Conservation (phyloP, 2,797 vertebrate genomes). For the Takifugu rubripes region DNA sequence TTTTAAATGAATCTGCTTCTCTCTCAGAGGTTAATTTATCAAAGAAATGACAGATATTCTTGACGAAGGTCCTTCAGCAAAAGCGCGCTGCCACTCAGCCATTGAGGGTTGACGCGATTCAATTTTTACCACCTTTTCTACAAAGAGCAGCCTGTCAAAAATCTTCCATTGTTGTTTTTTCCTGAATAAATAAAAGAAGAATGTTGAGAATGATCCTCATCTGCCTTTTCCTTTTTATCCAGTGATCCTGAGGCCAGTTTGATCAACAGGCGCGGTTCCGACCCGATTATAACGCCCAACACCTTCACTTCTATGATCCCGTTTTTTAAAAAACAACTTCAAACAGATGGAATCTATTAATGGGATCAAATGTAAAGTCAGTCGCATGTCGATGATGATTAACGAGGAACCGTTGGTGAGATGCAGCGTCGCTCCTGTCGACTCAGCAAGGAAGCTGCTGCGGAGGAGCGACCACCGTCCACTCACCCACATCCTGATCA, state of each 20-base stretch:
- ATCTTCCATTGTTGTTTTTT: background rate
- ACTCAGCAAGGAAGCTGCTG: conserved; percentile 25
- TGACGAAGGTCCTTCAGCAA: conserved; percentile 8
- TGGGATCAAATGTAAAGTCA: no score
- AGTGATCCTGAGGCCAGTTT: no score
- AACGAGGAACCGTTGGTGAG: conserved; percentile 16
- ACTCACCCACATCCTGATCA: conserved; percentile 88
- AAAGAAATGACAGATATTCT: conserved; percentile 26
- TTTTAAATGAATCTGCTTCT: conserved; percentile 51
- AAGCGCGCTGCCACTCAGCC: conserved; percentile 12
- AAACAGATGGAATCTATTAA: no score
- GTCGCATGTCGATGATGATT: conserved; percentile 12
- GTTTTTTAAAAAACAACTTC: no score
- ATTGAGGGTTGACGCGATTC: background rate
- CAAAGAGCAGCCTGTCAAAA: background rate
- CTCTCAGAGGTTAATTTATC: conserved; percentile 29
- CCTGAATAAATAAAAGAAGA: no score
- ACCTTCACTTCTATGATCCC: no score
- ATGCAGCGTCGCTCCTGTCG: conserved; percentile 13
- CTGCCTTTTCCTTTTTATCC: no score
- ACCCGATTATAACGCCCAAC: no score
- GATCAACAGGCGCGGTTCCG: no score
- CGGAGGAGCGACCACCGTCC: background rate
- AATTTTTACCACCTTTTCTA: no score
- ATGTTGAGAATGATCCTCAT: background rate